Base-by-base conservation (phyloP, 2,888 invertebrate genomes). In the Brenthis daphne region DNA sequence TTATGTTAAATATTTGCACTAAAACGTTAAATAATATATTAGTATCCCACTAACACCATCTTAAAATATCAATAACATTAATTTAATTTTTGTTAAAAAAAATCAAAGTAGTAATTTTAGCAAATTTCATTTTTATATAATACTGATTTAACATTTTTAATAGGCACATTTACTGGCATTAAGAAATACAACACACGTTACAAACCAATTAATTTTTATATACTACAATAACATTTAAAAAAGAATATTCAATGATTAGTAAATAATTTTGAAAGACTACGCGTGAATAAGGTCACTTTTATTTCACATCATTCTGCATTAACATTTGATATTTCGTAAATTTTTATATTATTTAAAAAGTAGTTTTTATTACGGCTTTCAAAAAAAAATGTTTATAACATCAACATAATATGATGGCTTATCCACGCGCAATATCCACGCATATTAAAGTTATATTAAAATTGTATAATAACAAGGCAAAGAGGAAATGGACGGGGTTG, bases 61-160 rank as follows among this genome's bases (percentile, higher is more conserved):
- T 54, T 16, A 66, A 8, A 20, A 51, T 12, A 8, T 50, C 57
- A 53, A 33, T 37, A 54, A 58, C 6, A 60, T 48, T 50, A 6
- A 60, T 29, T 24, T 24, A 48, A n/a, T 60, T 29, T n/a, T 48
- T 50, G 29, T 50, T 50, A 50, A 50, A 14, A 20, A 20, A 20
- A n/a, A 60, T 11, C 11, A 48, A 50, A 50, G 61, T 67, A 67
- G 2, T 60, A 13, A 24, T 68, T 65, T 68, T 60, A 65, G 50
- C 54, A 69, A 69, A 63, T 72, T 60, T 67, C 54, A 51, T 51
- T 60, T 68, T 65, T 29, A 4, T 29, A 74, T 81, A 82, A 82
- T 81, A 82, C 81, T 82, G 81, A 79, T 77, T 77, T 63, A 63
- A 65, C 71, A 74, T 73, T 74, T 71, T 68, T 68, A 65, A 67